A percentile compares a stretch with the other conserved stretches of the same genome.
These are phyloP conservation scores for Cairina moschata DNA, from an alignment of 2,113 vertebrate species.

Conservation along the genomic window DNA sequence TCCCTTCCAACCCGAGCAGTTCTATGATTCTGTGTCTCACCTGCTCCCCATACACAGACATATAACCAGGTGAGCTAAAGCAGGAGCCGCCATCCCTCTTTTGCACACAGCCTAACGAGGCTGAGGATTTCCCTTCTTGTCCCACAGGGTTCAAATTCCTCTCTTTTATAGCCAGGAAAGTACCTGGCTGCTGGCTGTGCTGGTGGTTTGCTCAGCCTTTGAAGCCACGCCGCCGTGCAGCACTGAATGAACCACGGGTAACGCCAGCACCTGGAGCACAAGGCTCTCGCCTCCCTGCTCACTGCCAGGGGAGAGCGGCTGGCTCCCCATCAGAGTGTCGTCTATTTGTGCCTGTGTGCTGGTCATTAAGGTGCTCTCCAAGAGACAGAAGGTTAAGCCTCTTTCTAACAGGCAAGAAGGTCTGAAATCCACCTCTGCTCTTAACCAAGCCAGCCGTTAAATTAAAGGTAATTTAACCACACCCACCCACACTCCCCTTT, in stretches of 20 bases:
- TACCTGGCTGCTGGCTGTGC: background rate
- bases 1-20: too few relatives aligned
- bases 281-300: background rate
- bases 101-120: background rate
- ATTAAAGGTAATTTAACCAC: background rate
- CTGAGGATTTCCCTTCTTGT: background rate
- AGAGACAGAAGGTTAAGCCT: background rate
- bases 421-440: background rate
- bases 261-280: background rate
- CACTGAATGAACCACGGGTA: background rate
- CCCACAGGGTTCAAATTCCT: background rate
- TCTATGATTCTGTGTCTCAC: too few relatives aligned
- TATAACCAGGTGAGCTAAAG: background rate
- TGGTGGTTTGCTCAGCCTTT: background rate
- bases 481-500: background rate
- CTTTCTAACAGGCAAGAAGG: background rate
- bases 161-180: background rate
- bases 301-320: background rate
- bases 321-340: background rate
- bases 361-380: background rate
- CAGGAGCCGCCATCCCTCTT: background rate
- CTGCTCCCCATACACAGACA: fast-evolving
- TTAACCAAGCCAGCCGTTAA: background rate
- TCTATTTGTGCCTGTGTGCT: background rate
- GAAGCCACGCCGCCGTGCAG: background rate